Evolutionary conservation across 2,888 invertebrate genomes (phyloP).

Genomic region (Chrysotoxum bicinctum): DNA sequence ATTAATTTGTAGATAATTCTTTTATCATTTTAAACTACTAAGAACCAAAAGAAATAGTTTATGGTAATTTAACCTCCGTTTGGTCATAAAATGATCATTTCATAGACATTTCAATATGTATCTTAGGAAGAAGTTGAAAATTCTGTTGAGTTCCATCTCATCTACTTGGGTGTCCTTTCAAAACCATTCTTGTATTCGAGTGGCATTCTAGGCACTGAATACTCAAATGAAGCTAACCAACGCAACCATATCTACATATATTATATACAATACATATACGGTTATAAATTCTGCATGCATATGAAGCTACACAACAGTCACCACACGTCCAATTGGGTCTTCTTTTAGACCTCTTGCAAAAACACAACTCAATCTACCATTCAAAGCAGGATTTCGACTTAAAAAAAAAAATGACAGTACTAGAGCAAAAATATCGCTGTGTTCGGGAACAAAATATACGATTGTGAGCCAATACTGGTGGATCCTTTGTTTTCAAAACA

Average conservation of each 20-base stretch:
- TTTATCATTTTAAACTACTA: no score
- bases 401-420: not conserved
- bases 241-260: not conserved
- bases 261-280: not conserved
- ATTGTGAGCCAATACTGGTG: slow-evolving; percentile 55
- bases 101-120: not conserved
- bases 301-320: not conserved
- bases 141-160: not conserved
- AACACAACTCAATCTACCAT: slow-evolving; percentile 49
- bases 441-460: slow-evolving; percentile 55
- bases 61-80: no score
- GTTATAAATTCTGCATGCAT: not conserved
- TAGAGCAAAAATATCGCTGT: slow-evolving; percentile 20
- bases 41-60: no score
- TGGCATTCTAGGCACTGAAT: not conserved
- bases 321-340: slow-evolving; percentile 1
- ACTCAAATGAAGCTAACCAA: not conserved
- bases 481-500: slow-evolving; percentile 65
- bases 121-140: not conserved
- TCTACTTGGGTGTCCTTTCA: not conserved
- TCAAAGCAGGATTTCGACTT: slow-evolving; percentile 34
- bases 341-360: slow-evolving; percentile 14
- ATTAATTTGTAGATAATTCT: no score
- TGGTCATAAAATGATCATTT: not conserved
- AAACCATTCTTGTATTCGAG: not conserved